Base-by-base conservation (phyloP, 2,888 invertebrate genomes). In the Melanotus villosus region DNA sequence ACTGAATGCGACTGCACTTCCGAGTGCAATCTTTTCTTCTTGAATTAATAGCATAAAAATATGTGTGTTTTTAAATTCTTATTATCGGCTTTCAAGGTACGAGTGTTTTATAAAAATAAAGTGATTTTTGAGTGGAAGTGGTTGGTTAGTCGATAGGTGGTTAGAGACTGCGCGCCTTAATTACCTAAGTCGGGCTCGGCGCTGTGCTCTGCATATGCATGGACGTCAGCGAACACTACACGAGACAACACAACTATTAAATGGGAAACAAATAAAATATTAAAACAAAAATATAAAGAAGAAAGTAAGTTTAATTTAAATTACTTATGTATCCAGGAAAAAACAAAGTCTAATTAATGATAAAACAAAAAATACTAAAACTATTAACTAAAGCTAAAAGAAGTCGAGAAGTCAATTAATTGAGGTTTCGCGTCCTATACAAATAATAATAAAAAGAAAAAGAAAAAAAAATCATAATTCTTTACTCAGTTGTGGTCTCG, bases 111-210 rank as follows among this genome's bases (percentile, higher is more conserved):
- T 74, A 83, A 83, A 82, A 82, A 82, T 82, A 82, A 83, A 82
- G 76, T 80, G 78, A 79, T 76, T 77, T 70, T 79, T 78, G 72
- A 77, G 79, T 80, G 81, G 80, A 82, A 81, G 80, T 82, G 83
- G 81, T 80, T 81, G 80, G 82, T 83, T 83, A 83, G 82, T 83
- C 79, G 52, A 81, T 78, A 77, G 79, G 78, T 81, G 80, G 80
- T 80, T 80, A 76, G 71, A 67, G 76, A 70, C 71, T 72, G 60
- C 72, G 65, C 62, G 54, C 38, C 45, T 50, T 32, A 19, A 57
- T 57, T 52, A 57, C 56, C 63, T 56, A 70, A 34, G 60, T 65
- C 34, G 70, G 69, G 65, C 74, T 72, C 73, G 66, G 65, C 76
- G 70, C 74, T 77, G 76, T 78, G 76, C 77, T 73, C 68, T 73